Conservation (phyloP, 2,797 vertebrate genomes). For the Echiichthys vipera region DNA sequence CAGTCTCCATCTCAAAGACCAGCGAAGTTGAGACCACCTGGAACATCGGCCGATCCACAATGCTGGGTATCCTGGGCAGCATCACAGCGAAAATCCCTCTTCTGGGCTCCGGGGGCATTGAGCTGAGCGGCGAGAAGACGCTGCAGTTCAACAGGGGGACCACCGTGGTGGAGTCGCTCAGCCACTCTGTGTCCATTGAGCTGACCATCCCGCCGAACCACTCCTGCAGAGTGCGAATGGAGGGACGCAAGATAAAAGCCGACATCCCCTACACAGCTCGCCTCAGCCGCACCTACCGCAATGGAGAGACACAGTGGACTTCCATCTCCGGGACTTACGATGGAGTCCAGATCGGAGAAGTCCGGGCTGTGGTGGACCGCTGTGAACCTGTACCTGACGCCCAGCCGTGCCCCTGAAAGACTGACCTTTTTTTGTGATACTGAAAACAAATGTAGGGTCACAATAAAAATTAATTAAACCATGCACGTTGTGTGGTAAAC, state of each 20-base stretch:
- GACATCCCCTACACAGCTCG: slow-evolving; percentile 82
- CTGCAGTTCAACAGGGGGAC: slow-evolving; percentile 81
- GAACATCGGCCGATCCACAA: slow-evolving; percentile 83
- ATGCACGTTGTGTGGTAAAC: neutral
- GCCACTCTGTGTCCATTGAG: slow-evolving; percentile 80
- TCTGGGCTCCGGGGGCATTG: slow-evolving; percentile 75
- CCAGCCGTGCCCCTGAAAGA: slow-evolving; percentile 75
- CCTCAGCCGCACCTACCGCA: slow-evolving; percentile 82
- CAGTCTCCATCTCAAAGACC: slow-evolving; percentile 81
- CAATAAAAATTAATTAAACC: slow-evolving; percentile 8
- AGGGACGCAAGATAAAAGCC: slow-evolving; percentile 82
- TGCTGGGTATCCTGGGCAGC: slow-evolving; percentile 79
- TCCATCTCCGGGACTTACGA: slow-evolving; percentile 80
- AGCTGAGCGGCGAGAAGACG: slow-evolving; percentile 76
- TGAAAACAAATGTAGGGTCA: slow-evolving; percentile 7
- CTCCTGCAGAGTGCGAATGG: slow-evolving; percentile 81
- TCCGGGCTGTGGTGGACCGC: slow-evolving; percentile 80
- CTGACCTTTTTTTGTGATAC: neutral
- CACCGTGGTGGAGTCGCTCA: slow-evolving; percentile 74
- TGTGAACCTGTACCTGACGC: slow-evolving; percentile 81
- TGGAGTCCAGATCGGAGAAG: slow-evolving; percentile 83
- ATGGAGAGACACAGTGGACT: slow-evolving; percentile 84
- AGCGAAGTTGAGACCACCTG: slow-evolving; percentile 80
- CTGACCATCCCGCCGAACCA: slow-evolving; percentile 79
- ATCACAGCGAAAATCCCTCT: slow-evolving; percentile 83